Base-by-base conservation (phyloP, 2,797 vertebrate species). In the Babyrousa celebensis region DNA sequence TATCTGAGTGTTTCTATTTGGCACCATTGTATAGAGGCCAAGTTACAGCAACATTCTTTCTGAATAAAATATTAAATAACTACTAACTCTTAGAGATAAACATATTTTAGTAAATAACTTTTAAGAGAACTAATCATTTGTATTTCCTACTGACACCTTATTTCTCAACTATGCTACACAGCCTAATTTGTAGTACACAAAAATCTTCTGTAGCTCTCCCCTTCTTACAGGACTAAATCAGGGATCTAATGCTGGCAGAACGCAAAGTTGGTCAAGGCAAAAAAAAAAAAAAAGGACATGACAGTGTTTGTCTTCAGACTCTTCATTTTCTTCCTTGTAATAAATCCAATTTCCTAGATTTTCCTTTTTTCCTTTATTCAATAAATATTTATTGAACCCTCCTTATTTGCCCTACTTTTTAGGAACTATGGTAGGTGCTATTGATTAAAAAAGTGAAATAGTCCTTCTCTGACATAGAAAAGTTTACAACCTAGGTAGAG, bases 331-430 rank as follows among this genome's bases (percentile, higher is more conserved):
- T 80, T 70, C n/a, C 29, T 56, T 94, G 36, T 56, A 84, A 82
- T 82, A 88, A 89, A 58, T 14, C 27, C 80, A 12, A 88, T 52
- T 11, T 80, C 27, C 70, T 29, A 86, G 4, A 40, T 77, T 75
- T 29, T 25, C 8, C 70, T 54, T 78, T 75, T 68, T 88, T 72
- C 21, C 70, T 94, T 56, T 63, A 85, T 65, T 79, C 48, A 78
- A 92, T 29, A 85, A 94, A 80, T 89, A 52, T 77, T 97, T 88
- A 65, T 27, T 77, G 89, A 96, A 94, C 2, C 27, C 14, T 67
- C 94, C 32, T 12, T 63, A 72, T 85, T 56, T 91, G 27, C 60
- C 25, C 43, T 48, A 7, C 9, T 48, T 48, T 7, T 48, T 48
- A 48, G n/a, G 11, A 93, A 93, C 27, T 60, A 48, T 25, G n/a